phyloP scores from a whole-genome alignment of 2,113 vertebrate species.

The Eublepharis macularius region DNA sequence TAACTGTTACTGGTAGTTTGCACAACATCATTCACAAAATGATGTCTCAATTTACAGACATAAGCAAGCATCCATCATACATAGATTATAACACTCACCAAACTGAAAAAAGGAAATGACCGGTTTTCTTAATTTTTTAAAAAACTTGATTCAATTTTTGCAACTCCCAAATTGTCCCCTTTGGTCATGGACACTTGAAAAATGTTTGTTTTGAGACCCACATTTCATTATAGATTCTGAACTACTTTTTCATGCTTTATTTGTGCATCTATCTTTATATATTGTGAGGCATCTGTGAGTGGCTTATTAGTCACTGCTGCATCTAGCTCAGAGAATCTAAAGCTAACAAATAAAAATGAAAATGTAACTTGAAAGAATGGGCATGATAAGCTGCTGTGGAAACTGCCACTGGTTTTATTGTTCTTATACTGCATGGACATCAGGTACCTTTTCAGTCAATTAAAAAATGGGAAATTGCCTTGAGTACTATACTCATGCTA shows the following conservation, averaged over 20 bases:
- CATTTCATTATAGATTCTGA: neutral
- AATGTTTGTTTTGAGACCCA: neutral
- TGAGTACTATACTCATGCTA: neutral
- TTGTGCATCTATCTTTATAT: neutral
- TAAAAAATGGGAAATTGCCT: neutral
- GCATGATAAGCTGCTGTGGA: neutral
- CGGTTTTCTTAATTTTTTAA: neutral
- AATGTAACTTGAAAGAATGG: neutral
- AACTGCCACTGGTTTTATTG: neutral
- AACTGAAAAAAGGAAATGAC: neutral
- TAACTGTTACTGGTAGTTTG: neutral
- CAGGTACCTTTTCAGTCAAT: neutral
- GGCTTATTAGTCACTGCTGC: slow-evolving; percentile 11
- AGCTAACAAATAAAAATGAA: neutral
- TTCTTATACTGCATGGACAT: neutral
- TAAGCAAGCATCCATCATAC: neutral
- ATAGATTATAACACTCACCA: neutral
- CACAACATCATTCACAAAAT: neutral
- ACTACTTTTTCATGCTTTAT: neutral
- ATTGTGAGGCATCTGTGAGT: neutral
- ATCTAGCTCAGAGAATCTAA: neutral
- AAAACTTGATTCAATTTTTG: neutral
- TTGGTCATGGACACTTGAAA: neutral
- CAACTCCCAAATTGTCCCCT: neutral
- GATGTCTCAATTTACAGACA: neutral